These are phyloP conservation scores for Hydropotes inermis DNA, from an alignment of 2,113 vertebrate genomes.

Conservation along the genomic window DNA sequence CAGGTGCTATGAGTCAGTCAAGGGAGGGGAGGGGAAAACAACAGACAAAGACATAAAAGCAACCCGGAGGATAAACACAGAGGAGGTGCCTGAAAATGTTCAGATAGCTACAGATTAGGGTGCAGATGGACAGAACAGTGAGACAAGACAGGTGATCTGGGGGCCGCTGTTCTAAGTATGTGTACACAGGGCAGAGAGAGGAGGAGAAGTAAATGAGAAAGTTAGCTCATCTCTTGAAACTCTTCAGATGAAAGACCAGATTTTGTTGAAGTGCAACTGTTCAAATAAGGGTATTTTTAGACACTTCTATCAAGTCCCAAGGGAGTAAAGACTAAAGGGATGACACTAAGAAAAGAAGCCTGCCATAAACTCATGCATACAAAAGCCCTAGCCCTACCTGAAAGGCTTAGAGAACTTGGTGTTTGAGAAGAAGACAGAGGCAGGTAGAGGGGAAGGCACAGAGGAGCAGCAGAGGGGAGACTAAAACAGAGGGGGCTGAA, in stretches of 20 bases:
- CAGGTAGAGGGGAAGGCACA: not conserved
- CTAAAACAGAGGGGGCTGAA: not conserved
- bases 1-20: slow-evolving; percentile 47
- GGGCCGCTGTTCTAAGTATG: not conserved
- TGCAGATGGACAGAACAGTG: not conserved
- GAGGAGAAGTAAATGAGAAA: not conserved
- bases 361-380: slow-evolving; percentile 1
- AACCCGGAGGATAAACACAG: not conserved
- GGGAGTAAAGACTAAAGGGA: not conserved
- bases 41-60: slow-evolving; percentile 6
- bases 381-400: not conserved
- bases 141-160: not conserved
- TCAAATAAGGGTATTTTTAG: slow-evolving; percentile 54
- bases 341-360: not conserved
- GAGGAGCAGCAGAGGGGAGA: not conserved
- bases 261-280: slow-evolving; percentile 25
- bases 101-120: not conserved
- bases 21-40: not conserved
- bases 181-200: not conserved
- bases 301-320: not conserved
- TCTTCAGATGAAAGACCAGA: slow-evolving; percentile 25
- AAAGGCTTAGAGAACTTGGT: not conserved
- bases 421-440: not conserved
- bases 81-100: not conserved
- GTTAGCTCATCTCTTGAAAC: slow-evolving; percentile 23